These are phyloP conservation scores for Neuroterus valhalla DNA, from an alignment of 1,140 invertebrate genomes.

Conservation along the genomic window DNA sequence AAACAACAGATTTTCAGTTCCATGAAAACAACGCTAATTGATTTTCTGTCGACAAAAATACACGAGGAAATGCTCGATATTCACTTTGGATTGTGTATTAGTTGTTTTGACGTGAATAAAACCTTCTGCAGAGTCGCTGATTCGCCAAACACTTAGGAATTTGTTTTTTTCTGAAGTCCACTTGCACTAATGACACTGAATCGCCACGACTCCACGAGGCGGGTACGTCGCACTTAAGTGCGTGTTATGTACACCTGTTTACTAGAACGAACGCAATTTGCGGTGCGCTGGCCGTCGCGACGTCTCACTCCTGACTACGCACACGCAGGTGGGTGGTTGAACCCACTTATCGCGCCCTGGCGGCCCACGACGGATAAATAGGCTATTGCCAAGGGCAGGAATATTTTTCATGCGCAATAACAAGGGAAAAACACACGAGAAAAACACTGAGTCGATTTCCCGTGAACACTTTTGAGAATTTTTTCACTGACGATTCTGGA, in stretches of 20 bases:
- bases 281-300: constrained; percentile 25
- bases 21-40: too few relatives aligned
- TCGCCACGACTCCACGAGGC: constrained; percentile 23
- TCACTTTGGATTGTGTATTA: too few relatives aligned
- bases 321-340: constrained; percentile 57
- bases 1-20: too few relatives aligned
- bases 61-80: too few relatives aligned
- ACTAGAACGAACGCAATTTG: constrained; percentile 27
- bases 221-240: constrained; percentile 29
- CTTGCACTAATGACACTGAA: constrained; percentile 8
- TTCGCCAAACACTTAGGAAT: neutral
- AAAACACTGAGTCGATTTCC: neutral
- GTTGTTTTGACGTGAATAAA: too few relatives aligned
- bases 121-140: too few relatives aligned
- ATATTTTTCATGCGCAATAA: constrained; percentile 73
- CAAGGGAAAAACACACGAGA: constrained; percentile 31
- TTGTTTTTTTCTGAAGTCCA: constrained; percentile 9
- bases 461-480: neutral
- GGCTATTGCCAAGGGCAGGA: constrained; percentile 70
- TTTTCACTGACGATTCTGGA: neutral
- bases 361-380: constrained; percentile 51
- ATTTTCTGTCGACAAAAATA: too few relatives aligned
- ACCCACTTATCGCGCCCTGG: constrained; percentile 48
- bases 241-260: constrained; percentile 30
- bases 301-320: constrained; percentile 31